Evolutionary conservation across 2,113 vertebrate species (phyloP).

Genomic region (Hippopotamus amphibius): DNA sequence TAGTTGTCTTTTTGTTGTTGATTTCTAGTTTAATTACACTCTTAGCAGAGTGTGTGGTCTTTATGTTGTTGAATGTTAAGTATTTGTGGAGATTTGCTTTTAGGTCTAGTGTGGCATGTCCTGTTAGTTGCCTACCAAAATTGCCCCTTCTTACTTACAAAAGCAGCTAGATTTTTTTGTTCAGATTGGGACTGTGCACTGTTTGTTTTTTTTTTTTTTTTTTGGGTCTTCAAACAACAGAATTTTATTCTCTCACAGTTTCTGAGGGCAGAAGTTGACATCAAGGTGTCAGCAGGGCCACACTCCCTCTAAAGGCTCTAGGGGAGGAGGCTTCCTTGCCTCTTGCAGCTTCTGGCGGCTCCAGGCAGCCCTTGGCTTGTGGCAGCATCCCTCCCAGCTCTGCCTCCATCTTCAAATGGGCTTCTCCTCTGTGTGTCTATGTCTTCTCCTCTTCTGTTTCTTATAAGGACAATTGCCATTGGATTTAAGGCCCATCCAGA

Average conservation of each 20-base stretch:
- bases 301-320: not conserved
- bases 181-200: not conserved
- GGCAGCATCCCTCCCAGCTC: not conserved
- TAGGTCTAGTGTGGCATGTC: not conserved
- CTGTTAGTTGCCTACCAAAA: not conserved
- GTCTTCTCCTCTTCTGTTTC: not conserved
- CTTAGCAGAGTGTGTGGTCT: not conserved
- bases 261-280: not conserved
- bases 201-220: not conserved
- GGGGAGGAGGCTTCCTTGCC: not conserved
- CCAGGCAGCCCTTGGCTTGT: not conserved
- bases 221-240: not conserved
- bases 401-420: not conserved
- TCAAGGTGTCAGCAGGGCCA: not conserved
- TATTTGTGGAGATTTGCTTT: conserved; percentile 3
- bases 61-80: not conserved
- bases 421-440: not conserved
- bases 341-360: not conserved
- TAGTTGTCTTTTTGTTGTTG: not conserved
- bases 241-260: not conserved
- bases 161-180: not conserved
- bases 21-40: conserved; percentile 31
- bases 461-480: not conserved
- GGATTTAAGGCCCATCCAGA: not conserved
- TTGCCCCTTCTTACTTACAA: not conserved